Conservation (phyloP, 2,797 vertebrate genomes). For the Melanotaenia boesemani region DNA sequence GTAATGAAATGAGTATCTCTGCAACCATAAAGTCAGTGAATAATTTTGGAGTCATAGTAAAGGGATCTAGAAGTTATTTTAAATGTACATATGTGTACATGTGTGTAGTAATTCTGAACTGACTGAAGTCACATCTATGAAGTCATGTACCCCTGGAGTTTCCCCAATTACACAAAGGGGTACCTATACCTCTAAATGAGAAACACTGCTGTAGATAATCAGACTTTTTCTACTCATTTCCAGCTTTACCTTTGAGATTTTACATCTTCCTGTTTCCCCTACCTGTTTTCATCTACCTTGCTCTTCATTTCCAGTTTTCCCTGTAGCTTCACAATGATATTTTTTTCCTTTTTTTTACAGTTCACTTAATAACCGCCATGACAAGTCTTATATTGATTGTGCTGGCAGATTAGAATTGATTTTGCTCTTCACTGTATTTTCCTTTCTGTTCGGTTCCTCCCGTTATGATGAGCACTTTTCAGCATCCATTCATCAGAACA, state of each 20-base stretch:
- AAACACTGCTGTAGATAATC: too few species aligned
- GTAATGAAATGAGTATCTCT: background rate
- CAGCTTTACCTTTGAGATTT: constrained; percentile 28
- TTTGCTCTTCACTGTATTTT: constrained; percentile 59
- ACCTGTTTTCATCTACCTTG: constrained; percentile 12
- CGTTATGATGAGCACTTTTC: constrained; percentile 58
- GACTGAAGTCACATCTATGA: too few species aligned
- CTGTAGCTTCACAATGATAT: constrained; percentile 30
- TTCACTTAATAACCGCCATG: constrained; percentile 74
- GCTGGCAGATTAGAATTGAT: constrained; percentile 77
- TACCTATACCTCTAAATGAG: too few species aligned
- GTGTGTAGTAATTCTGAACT: too few species aligned
- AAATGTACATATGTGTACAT: too few species aligned
- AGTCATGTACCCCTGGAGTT: too few species aligned
- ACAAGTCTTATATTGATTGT: constrained; percentile 75
- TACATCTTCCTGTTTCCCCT: background rate
- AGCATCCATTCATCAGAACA: constrained; percentile 60
- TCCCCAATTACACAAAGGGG: too few species aligned
- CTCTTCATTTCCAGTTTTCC: background rate
- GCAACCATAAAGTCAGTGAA: background rate
- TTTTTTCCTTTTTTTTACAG: constrained; percentile 28
- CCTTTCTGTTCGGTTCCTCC: constrained; percentile 55
- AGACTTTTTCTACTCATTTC: background rate
- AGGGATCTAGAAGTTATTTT: too few species aligned
- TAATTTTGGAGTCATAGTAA: background rate